Conservation (phyloP, 2,113 vertebrate species). For the Ardeotis arabs region DNA sequence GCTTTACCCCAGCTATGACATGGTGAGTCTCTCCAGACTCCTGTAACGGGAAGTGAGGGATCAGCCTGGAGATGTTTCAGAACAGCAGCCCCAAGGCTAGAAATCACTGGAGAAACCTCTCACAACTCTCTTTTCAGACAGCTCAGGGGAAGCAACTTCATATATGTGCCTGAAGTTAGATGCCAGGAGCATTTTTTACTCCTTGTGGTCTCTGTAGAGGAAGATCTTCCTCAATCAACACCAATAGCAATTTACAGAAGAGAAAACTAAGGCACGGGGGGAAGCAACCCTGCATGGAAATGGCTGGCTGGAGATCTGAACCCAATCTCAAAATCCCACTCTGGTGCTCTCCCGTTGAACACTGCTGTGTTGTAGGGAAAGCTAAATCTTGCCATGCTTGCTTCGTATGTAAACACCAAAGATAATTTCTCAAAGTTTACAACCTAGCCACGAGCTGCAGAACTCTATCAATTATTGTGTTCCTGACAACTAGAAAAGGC, state of each 20-base stretch:
- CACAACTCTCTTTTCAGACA: not conserved
- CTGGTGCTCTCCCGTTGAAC: not conserved
- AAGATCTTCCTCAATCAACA: not conserved
- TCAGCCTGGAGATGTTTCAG: not conserved
- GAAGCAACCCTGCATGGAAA: not conserved
- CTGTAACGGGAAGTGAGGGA: not conserved
- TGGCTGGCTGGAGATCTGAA: not conserved
- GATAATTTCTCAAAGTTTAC: not conserved
- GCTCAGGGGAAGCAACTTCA: not conserved
- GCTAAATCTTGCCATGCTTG: not conserved
- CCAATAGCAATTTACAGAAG: not conserved
- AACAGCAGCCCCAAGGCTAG: not conserved
- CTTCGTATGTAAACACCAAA: not conserved
- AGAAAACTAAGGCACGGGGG: not conserved
- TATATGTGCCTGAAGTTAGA: not conserved
- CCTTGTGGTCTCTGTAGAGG: not conserved
- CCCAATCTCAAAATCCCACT: not conserved
- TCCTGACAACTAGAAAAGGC: not conserved
- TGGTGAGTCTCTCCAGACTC: not conserved
- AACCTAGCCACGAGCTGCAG: not conserved
- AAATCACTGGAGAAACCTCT: not conserved
- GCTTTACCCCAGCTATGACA: not conserved
- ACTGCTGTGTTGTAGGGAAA: not conserved
- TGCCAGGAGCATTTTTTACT: not conserved
- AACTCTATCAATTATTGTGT: not conserved